A percentile compares a stretch with the other conserved stretches of the same genome.
Evolutionary conservation across 2,113 vertebrate species (phyloP).

Genomic region (Gavialis gangeticus): DNA sequence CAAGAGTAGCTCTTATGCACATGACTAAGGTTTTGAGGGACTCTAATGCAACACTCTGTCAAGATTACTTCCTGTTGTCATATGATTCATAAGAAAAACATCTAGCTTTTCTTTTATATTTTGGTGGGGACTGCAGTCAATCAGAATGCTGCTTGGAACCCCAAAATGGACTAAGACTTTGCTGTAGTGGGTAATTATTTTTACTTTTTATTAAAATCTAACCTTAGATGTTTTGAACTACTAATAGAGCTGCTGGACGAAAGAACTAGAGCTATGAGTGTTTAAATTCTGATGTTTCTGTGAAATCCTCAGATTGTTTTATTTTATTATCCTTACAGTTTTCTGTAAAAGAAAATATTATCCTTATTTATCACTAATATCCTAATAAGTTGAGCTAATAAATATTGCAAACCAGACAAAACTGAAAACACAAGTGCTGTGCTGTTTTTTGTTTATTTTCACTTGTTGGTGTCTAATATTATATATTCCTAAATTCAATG

Average conservation of each 20-base stretch:
- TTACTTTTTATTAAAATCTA: slow-evolving; percentile 61
- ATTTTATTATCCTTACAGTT: slow-evolving; percentile 69
- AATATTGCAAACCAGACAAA: slow-evolving; percentile 70
- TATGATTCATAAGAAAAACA: slow-evolving; percentile 29
- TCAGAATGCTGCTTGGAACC: slow-evolving; percentile 18
- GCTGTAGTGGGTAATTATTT: slow-evolving; percentile 6
- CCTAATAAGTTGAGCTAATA: slow-evolving; percentile 70
- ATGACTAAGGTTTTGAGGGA: neutral
- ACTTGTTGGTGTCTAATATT: slow-evolving; percentile 39
- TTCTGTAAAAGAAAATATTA: slow-evolving; percentile 76
- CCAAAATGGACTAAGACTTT: slow-evolving; percentile 24
- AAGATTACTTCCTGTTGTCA: slow-evolving; percentile 13
- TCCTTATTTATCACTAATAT: slow-evolving; percentile 78
- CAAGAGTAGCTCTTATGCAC: neutral
- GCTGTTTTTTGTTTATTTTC: slow-evolving; percentile 46
- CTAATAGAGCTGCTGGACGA: slow-evolving; percentile 59
- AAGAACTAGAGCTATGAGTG: slow-evolving; percentile 67
- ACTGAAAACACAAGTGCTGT: slow-evolving; percentile 46
- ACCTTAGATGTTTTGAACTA: slow-evolving; percentile 49
- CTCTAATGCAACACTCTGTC: neutral
- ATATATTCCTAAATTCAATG: slow-evolving; percentile 36
- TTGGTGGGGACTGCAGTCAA: slow-evolving; percentile 13
- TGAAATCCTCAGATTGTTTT: slow-evolving; percentile 81
- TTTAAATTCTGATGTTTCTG: slow-evolving; percentile 80
- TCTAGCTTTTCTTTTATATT: slow-evolving; percentile 38